Base-by-base conservation (phyloP, 2,888 invertebrate species). In the Gastrophysa polygoni region DNA sequence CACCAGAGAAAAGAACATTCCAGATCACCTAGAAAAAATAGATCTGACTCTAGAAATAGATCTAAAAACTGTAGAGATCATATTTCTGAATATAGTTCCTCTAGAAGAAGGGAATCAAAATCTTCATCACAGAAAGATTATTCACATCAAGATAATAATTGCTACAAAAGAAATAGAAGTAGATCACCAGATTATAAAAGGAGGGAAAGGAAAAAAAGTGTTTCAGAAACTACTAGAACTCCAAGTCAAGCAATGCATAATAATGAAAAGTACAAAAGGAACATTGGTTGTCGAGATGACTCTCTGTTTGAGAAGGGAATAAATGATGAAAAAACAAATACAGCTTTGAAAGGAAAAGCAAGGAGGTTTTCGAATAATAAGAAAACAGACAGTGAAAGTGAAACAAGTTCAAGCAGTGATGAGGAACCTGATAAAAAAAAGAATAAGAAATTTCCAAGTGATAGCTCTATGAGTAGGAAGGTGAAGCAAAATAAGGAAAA, bases 391-490 rank as follows among this genome's bases (percentile, higher is more conserved):
- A 47, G 29, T 21, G 50, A 56, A 56, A 24, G 7, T 24, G 51
- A 57, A 46, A 52, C 17, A 32, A 47, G 32, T 14, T 8, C 18
- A 34, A 59, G 17, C n/a, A 28, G 5, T 28, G 24, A 28, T 18
- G 48, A 20, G 34, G 47, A 59, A 48, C 11, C 7, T 16, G 20
- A 59, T 54, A 56, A 10, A 21, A 50, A 47, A 8, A 59, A 59
- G 17, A 61, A 50, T 8, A 59, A 44, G 48, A 50, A 51, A 28
- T 43, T 56, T 57, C 14, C 47, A 56, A 59, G 50, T 34, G 48
- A 57, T 3, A 60, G 46, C 29, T 54, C 54, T 8, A 38, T 52
- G 52, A 43, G 4, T 14, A n/a, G 10, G 54, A 54, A 24, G 24
- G 24, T 24, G 7, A 7, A 24, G 17, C 28, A 49, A n/a, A 48